Base-by-base conservation (phyloP, 2,113 vertebrate genomes). In the Malurus alboscapulatus region DNA sequence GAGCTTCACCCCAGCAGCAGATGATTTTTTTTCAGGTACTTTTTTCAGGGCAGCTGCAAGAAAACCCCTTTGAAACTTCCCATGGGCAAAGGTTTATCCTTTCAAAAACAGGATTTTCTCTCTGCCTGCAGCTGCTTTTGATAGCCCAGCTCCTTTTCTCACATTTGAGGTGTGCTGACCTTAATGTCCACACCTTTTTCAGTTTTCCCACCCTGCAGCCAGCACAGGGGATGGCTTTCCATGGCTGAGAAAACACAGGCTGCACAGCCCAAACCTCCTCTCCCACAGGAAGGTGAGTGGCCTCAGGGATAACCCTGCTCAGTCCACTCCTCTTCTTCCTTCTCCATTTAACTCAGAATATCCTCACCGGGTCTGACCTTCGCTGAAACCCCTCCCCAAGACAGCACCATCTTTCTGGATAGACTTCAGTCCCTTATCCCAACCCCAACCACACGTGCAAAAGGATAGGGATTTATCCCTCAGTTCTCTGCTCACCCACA, bases 391-490 rank as follows among this genome's bases (percentile, higher is more conserved):
- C 11, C 42, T 48, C 14, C 38, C 44, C 3, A 0, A 17, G 34
- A 24, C 3, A 10, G 21, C 62, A 66, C 3, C 12, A 1, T 16
- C 54, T 7, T 29, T 45, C 58, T 21, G 17, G 25, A 32, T 5
- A 24, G 55, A 22, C 21, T 74, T 74, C 51, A 62, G 66, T 7
- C 26, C 7, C 47, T 87, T 13, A 44, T 14, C 51, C 55, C 61
- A 40, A 1, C 30, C 53, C 12, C 12, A 58, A 0, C 1, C 48
- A 14, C 32, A 38, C 0, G 3, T 9, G 0, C 51, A 54, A 32
- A 71, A 45, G 14, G 29, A 45, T 1, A 24, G 26, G 40, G 16
- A 20, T 67, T 84, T 24, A 66, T 4, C 29, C 32, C 59, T 91
- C 1, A 1, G 10, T 5, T 47, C 47, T 40, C 40, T 80, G 51